Evolutionary conservation across 2,888 invertebrate genomes (phyloP), one percentile per base, ranked within the genome.

Genomic region (Amphimallon solstitiale): DNA sequence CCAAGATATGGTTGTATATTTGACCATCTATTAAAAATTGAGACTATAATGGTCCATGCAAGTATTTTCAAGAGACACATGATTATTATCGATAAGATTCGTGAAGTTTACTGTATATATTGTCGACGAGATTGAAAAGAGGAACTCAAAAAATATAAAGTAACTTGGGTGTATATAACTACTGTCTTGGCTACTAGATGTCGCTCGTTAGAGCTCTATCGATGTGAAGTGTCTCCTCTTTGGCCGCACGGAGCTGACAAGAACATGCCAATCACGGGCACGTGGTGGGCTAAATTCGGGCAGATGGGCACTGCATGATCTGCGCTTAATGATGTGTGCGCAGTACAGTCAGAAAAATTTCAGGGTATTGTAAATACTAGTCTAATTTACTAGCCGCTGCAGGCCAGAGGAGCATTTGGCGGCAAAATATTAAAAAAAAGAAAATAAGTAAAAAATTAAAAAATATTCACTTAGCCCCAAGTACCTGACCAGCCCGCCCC

Each of bases 291-390:
- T 56, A 29, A 29, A 45, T 40, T 54, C 40, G 54, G 54, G 40
- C 54, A 54, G 54, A 54, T 21, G 54, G 54, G 54, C 54, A 65
- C 67, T 60, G 67, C 67, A 64, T 54, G 52, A 54, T 37, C 66
- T 37, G 66, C 54, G 52, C 52, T 52, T 19, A 12, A 56, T 21
- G n/a, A n/a, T n/a, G n/a, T 10, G 7, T 17, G 43, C 63, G 64
- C 76, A 77, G 76, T 75, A 76, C 75, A 79, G 79, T 80, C 77
- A 79, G 76, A 75, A 76, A n/a, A 80, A 73, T 78, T 82, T 81
- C 81, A 82, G 82, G 82, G 82, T 82, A 82, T 82, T 83, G 82
- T 83, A 82, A 78, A 83, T 83, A 82, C 81, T 82, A 82, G 82
- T 82, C 79, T 81, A 81, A 81, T 81, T 78, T 76, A 77, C 76